Conservation (phyloP, 2,888 invertebrate genomes). For the Azorinus chamasolen region DNA sequence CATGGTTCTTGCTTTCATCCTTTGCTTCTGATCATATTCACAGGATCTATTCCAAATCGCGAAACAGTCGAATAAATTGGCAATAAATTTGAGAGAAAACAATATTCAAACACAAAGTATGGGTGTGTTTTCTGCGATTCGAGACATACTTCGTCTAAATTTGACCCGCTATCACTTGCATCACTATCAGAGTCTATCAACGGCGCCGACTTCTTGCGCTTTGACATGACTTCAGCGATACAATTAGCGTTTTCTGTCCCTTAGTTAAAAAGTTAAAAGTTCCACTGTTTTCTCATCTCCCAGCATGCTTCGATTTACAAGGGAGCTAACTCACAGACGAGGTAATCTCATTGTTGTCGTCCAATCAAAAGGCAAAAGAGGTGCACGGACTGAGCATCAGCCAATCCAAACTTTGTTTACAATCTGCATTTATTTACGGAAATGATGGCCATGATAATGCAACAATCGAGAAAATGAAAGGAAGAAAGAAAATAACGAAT, state of each 20-base stretch:
- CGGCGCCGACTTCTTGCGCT: slow-evolving; percentile 83
- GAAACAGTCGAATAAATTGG: too few species aligned
- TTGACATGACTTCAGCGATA: slow-evolving; percentile 77
- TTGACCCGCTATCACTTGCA: slow-evolving; percentile 84
- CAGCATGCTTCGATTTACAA: slow-evolving; percentile 59
- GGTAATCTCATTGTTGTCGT: slow-evolving; percentile 1
- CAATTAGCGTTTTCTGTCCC: slow-evolving; percentile 3
- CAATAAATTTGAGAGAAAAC: too few species aligned
- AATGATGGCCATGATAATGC: slow-evolving; percentile 53
- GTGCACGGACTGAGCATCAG: background rate
- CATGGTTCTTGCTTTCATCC: too few species aligned
- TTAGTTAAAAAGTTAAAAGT: slow-evolving; percentile 9
- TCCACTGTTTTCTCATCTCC: slow-evolving; percentile 39
- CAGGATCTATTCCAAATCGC: too few species aligned
- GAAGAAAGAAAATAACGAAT: slow-evolving; percentile 29
- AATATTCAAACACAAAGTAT: too few species aligned
- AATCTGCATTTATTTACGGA: slow-evolving; percentile 61
- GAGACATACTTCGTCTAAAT: slow-evolving; percentile 81
- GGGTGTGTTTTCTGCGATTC: too few species aligned
- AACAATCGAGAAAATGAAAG: slow-evolving; percentile 33
- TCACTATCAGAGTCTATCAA: slow-evolving; percentile 85
- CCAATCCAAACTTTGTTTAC: slow-evolving; percentile 29
- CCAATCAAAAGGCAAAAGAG: slow-evolving; percentile 27
- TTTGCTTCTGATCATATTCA: too few species aligned
- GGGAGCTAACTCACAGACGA: slow-evolving; percentile 40